These are phyloP conservation scores for Pedionomus torquatus DNA, from an alignment of 2,113 vertebrate species.

Conservation along the genomic window DNA sequence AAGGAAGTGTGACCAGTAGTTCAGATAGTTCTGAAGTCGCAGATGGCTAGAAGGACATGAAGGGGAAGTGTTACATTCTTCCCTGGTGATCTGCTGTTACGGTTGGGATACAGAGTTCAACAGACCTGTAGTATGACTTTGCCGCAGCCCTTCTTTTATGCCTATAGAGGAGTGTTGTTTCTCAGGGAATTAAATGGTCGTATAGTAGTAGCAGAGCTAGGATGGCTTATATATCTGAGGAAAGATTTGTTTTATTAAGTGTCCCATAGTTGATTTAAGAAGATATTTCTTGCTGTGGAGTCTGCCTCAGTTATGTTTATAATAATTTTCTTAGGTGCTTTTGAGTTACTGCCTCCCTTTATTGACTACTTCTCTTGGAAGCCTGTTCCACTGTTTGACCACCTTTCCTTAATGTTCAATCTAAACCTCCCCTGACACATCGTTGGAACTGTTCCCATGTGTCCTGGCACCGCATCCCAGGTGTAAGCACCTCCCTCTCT, in stretches of 20 bases:
- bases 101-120: not conserved
- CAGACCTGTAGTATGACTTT: not conserved
- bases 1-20: not conserved
- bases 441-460: too few relatives aligned
- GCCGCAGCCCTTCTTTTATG: not conserved
- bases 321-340: not conserved
- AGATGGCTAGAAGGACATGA: not conserved
- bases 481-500: too few relatives aligned
- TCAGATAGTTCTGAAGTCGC: not conserved
- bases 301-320: not conserved
- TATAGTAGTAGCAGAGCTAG: not conserved
- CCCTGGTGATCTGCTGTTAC: not conserved
- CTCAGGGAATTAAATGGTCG: not conserved
- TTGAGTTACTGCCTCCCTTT: not conserved
- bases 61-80: not conserved
- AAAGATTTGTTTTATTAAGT: not conserved
- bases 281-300: not conserved
- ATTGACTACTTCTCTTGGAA: rapidly evolving
- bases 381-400: not conserved
- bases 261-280: not conserved
- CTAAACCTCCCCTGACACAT: not conserved
- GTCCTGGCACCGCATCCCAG: too few relatives aligned
- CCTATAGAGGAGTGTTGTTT: not conserved
- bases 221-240: not conserved
- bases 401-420: not conserved